A percentile compares a stretch with the other conserved stretches of the same genome.
These are phyloP conservation scores for Agriotes lineatus DNA, from an alignment of 2,888 invertebrate genomes.

Conservation along the genomic window DNA sequence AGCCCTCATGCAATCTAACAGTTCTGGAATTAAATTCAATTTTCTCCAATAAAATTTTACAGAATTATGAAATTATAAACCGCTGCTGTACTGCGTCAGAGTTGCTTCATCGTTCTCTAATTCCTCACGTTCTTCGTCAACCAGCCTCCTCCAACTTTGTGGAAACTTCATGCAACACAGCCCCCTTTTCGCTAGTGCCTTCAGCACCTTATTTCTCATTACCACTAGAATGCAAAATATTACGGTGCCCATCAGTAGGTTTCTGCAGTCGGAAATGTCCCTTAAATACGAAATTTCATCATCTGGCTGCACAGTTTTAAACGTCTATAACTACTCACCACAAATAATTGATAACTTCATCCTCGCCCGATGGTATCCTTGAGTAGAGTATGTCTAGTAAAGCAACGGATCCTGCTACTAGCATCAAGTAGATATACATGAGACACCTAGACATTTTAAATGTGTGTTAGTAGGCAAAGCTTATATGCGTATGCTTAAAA, in stretches of 20 bases:
- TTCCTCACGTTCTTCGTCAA: slow-evolving; percentile 58
- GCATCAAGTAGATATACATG: neutral
- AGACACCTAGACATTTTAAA: slow-evolving; percentile 2
- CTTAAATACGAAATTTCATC: slow-evolving; percentile 56
- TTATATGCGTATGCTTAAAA: too few relatives aligned
- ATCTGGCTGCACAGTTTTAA: too few relatives aligned
- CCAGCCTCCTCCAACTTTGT: slow-evolving; percentile 61
- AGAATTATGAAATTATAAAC: too few relatives aligned
- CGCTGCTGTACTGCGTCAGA: neutral
- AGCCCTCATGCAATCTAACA: too few relatives aligned
- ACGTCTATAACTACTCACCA: neutral
- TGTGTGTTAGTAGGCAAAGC: too few relatives aligned
- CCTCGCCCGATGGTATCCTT: neutral
- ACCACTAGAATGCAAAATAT: slow-evolving; percentile 64
- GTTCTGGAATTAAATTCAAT: too few relatives aligned
- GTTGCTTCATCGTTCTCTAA: slow-evolving; percentile 12
- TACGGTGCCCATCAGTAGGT: slow-evolving; percentile 65
- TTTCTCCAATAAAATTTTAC: too few relatives aligned
- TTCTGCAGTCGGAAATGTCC: slow-evolving; percentile 63
- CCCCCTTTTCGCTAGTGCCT: slow-evolving; percentile 56
- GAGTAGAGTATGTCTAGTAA: neutral
- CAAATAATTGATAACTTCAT: neutral
- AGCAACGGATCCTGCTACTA: neutral
- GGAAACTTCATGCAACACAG: slow-evolving; percentile 62
- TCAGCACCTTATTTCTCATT: slow-evolving; percentile 68